Base-by-base conservation (phyloP, 1,140 invertebrate genomes). In the Plectrocnemia conspersa region DNA sequence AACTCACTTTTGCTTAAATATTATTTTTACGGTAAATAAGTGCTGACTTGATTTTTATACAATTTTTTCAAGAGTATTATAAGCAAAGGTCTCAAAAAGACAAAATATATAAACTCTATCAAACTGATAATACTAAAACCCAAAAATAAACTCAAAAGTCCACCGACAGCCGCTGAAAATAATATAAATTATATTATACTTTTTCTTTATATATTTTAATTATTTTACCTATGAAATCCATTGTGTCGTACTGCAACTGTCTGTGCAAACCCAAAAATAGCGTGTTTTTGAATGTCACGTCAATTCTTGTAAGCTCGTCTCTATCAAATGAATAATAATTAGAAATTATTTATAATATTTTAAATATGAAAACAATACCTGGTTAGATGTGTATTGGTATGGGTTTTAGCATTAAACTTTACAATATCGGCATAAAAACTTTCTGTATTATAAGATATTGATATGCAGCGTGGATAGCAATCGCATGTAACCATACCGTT, bases 91-190 rank as follows among this genome's bases (percentile, higher is more conserved):
- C 69, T 70, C 3, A 76, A 56, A 0, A 72, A 44, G 0, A 74
- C 65, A 46, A 80, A 82, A 62, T 80, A 82, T 1, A 81, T 49
- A 4, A 82, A 56, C 64, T 82, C 81, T 0, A 78, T 74, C 0
- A 71, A 68, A 52, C 77, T 79, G 57, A 82, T 76, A 29, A 81
- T 74, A 56, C 78, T 81, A 59, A 81, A 81, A n/a, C 79, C 81
- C 2, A 77, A 67, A 52, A 79, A 80, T 0, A 82, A 63, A 23
- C 79, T 79, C 3, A 81, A 63, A 0, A 81, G 64, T 24, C 79
- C 79, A 1, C 81, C 79, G 44, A 79, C 78, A 2, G 75, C 75
- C 55, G 77, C 81, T 82, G 64, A 6, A 66, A 64, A 58, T 47
- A 56, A 54, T 41, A 52, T 32, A 24, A 55, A 27, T 3, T 15